Conservation (phyloP, 2,888 invertebrate species). For the Drosophila mettleri region DNA sequence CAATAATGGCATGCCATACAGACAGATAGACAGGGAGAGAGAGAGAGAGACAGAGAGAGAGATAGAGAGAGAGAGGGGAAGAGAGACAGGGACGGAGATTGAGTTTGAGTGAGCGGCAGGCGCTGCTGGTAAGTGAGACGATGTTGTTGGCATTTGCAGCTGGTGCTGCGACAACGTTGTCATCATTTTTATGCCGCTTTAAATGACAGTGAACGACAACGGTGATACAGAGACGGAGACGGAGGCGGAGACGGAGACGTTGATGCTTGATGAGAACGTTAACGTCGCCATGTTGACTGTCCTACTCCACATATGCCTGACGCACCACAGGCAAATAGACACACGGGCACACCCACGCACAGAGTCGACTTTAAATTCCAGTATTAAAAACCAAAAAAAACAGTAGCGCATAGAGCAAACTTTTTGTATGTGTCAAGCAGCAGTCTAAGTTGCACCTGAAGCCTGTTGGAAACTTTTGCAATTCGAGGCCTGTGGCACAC, state of each 20-base stretch:
- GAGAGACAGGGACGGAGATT: background rate
- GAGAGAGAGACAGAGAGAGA: background rate
- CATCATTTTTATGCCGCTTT: slow-evolving; percentile 65
- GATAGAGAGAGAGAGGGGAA: background rate
- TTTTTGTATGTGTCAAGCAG: slow-evolving; percentile 63
- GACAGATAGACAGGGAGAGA: background rate
- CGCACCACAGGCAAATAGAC: background rate
- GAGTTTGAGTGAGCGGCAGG: background rate
- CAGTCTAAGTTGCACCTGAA: slow-evolving; percentile 53
- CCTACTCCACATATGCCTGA: slow-evolving; percentile 56
- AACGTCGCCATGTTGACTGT: slow-evolving; percentile 55
- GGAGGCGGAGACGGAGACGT: slow-evolving; percentile 20
- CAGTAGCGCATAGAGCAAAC: slow-evolving; percentile 48
- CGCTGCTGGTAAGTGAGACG: slow-evolving; percentile 7
- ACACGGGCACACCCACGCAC: slow-evolving; percentile 2
- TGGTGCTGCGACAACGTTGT: slow-evolving; percentile 51
- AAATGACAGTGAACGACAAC: slow-evolving; percentile 56
- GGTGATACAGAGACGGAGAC: slow-evolving; percentile 24
- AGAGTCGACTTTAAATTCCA: slow-evolving; percentile 50
- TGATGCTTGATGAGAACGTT: slow-evolving; percentile 55
- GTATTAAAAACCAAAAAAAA: slow-evolving; percentile 37
- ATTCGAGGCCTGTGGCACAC: slow-evolving; percentile 52
- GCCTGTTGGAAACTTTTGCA: slow-evolving; percentile 50
- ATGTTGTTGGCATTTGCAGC: slow-evolving; percentile 53
- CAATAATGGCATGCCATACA: slow-evolving; percentile 37